Base-by-base conservation (phyloP, 2,888 invertebrate species). In the Eupelmus urozonus region DNA sequence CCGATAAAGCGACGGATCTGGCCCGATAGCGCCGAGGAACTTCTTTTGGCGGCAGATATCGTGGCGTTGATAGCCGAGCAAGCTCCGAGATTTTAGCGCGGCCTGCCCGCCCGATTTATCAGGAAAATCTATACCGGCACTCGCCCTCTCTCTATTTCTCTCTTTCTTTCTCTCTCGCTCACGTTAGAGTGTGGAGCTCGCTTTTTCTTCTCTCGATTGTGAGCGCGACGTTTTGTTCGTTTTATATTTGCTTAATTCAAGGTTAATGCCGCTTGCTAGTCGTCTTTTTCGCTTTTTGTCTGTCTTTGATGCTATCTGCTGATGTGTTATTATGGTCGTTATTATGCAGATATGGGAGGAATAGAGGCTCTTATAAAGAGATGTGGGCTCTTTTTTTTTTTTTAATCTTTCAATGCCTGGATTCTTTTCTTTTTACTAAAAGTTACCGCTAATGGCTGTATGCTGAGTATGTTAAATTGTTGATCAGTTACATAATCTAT, bases 31-130 rank as follows among this genome's bases (percentile, higher is more conserved):
- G 13, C 49, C 27, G 20, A 27, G n/a, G 79, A 49, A 70, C 34
- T 71, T 62, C 81, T 83, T 83, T 82, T 81, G 82, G 81, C 82
- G 80, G 82, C 71, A 80, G 80, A 80, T 81, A 80, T 59, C 34
- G 55, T 67, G 51, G 76, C 78, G 63, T 59, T 72, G 66, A 62
- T 67, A 75, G 20, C n/a, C n/a, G n/a, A n/a, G n/a, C n/a, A n/a
- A n/a, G n/a, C 60, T 16, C 49, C 20, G 71, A 49, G 67, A 55
- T 73, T 78, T 78, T 73, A 72, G 67, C 66, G 65, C 23, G 67
- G 76, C 70, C 72, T 72, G 69, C 29, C 20, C 13, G 42, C 16
- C 2, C 7, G 77, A 66, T 73, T 62, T 78, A 73, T 78, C 67
- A 13, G 45, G 42, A 72, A 76, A 79, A 76, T 72, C 78, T 59